A percentile compares a stretch with the other conserved stretches of the same genome.
Evolutionary conservation across 1,140 invertebrate genomes (phyloP).

Genomic region (Ganaspis sp.): DNA sequence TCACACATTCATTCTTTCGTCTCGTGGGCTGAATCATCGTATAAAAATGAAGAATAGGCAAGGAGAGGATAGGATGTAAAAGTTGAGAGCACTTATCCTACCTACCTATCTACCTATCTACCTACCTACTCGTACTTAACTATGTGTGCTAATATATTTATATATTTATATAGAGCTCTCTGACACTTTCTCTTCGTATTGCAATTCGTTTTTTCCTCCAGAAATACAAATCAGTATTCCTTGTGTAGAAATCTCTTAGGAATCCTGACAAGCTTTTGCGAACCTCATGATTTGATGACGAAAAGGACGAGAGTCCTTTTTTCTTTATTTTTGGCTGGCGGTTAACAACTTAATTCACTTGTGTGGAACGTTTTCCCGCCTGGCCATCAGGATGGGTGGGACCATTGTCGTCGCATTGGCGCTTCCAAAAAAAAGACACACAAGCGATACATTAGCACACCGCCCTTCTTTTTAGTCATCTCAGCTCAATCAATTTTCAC

Average conservation of each 20-base stretch:
- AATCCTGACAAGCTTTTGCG: constrained; percentile 30
- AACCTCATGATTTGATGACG: constrained; percentile 29
- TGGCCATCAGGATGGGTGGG: constrained; percentile 60
- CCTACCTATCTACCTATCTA: constrained; percentile 19
- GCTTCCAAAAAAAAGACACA: constrained; percentile 73
- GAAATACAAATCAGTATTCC: neutral
- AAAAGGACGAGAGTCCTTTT: neutral
- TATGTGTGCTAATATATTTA: constrained; percentile 40
- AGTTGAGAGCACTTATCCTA: constrained; percentile 11
- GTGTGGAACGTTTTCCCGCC: constrained; percentile 64
- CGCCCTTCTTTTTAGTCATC: constrained; percentile 45
- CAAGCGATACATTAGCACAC: constrained; percentile 70
- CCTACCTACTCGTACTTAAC: constrained; percentile 32
- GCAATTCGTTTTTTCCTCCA: constrained; percentile 2
- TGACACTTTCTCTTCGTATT: neutral
- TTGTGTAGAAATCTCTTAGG: neutral
- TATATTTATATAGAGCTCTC: constrained; percentile 35
- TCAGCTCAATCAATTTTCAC: neutral
- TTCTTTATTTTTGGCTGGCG: no score
- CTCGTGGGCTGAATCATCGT: constrained; percentile 33
- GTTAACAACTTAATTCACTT: constrained; percentile 60
- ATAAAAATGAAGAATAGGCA: constrained; percentile 41
- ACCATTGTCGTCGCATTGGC: constrained; percentile 67
- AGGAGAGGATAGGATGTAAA: constrained; percentile 14
- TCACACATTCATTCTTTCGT: neutral